These are phyloP conservation scores for Poecilobothrus nobilitatus DNA, from an alignment of 2,888 invertebrate genomes.

Conservation along the genomic window DNA sequence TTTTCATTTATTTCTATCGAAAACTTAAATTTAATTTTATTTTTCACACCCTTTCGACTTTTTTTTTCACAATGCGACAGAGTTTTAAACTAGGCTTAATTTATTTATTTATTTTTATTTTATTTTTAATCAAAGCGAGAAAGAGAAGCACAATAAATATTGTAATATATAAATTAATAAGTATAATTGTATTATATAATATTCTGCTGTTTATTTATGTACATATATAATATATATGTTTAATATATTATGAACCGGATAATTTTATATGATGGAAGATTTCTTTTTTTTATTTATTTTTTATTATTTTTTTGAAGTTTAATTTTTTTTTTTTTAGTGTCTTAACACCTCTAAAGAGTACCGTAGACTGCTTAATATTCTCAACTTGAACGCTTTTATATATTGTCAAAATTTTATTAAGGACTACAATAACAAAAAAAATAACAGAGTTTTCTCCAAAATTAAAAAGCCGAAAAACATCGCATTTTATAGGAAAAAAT, in stretches of 20 bases:
- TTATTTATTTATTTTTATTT: too few relatives aligned
- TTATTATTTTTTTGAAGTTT: background rate
- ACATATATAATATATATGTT: background rate
- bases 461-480: background rate
- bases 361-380: conserved; percentile 21
- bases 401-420: background rate
- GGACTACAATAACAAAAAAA: background rate
- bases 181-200: background rate
- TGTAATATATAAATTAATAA: background rate
- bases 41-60: too few relatives aligned
- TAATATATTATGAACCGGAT: background rate
- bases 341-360: conserved; percentile 21
- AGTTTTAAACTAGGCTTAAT: background rate
- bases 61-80: background rate
- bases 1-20: too few relatives aligned
- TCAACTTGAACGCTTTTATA: background rate
- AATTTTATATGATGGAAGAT: background rate
- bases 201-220: background rate
- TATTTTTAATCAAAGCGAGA: background rate
- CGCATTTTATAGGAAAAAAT: background rate
- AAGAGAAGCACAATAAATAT: background rate
- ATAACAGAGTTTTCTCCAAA: background rate
- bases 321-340: conserved; percentile 14
- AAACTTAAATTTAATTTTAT: too few relatives aligned
- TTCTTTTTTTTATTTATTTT: background rate